Percentiles rank a stretch among this genome's conserved stretches.
Evolutionary conservation across 2,888 invertebrate genomes (phyloP).

Genomic region (Galerucella nymphaeae): DNA sequence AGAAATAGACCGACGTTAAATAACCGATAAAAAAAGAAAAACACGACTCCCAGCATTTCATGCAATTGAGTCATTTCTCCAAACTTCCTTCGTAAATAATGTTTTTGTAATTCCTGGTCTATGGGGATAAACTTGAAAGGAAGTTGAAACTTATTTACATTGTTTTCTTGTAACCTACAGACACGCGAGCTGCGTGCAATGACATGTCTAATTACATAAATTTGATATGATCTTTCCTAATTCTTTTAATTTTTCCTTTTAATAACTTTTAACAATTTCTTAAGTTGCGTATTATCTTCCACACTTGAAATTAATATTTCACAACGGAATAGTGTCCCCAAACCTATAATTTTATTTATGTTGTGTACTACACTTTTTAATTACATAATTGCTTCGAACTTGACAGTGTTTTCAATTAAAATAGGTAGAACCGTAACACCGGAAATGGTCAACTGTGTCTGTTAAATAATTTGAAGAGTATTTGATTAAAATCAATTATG

Average conservation of each 20-base stretch:
- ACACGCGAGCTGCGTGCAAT: slow-evolving; percentile 39
- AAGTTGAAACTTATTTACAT: slow-evolving; percentile 32
- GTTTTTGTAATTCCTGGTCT: slow-evolving; percentile 20
- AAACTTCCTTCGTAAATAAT: neutral
- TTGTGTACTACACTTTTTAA: neutral
- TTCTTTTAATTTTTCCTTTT: slow-evolving; percentile 18
- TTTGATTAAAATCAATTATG: neutral
- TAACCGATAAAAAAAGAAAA: too few species aligned
- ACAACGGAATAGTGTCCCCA: slow-evolving; percentile 6
- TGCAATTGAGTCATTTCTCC: too few species aligned
- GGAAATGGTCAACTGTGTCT: neutral
- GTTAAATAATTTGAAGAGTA: neutral
- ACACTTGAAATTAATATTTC: slow-evolving; percentile 14
- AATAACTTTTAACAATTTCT: slow-evolving; percentile 22
- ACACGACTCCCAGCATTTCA: too few species aligned
- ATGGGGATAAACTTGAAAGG: slow-evolving; percentile 24
- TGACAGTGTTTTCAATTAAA: neutral
- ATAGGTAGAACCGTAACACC: neutral
- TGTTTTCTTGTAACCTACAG: slow-evolving; percentile 26
- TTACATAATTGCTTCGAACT: neutral
- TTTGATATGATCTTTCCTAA: slow-evolving; percentile 38
- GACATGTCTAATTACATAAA: slow-evolving; percentile 38
- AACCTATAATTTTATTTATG: neutral
- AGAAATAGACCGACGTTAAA: too few species aligned
- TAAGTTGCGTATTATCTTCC: slow-evolving; percentile 20